Evolutionary conservation across 2,113 vertebrate species (phyloP), one percentile per base, ranked within the genome.

Genomic region (Ranitomeya imitator): DNA sequence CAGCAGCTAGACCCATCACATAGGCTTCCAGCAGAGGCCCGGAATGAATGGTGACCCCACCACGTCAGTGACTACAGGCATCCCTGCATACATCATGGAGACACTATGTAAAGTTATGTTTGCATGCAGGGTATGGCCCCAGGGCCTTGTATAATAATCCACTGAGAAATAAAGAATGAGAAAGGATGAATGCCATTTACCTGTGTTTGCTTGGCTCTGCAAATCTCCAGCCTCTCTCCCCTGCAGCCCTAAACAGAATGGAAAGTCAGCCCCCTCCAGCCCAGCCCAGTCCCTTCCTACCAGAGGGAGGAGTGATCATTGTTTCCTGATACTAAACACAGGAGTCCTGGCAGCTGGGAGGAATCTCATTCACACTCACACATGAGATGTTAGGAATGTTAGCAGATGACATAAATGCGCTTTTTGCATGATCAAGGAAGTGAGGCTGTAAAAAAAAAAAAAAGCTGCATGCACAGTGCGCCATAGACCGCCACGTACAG

Each of bases 201-300:
- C 87, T 89, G 87, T 59, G 7, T 82, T 61, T 69, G 37, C 85
- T 79, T 69, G 31, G 63, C 85, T 79, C 55, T 13, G 23, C 61
- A 51, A 31, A 60, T 57, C 65, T 69, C 86, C 65, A 63, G 59
- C 87, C 87, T 86, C 60, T 79, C 71, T 79, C 73, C 79, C 86
- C 61, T 85, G 87, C 87, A 84, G 65, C 81, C 67, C 87, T 89
- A 61, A 2, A 88, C 86, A 89, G 87, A 89, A 89, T 89, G 82
- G 82, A 69, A 85, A 78, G 67, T 89, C 79, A 89, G 74, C 82
- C 73, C 80, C 79, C 23, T 55, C 59, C 23, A 45, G 79, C 54
- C 79, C 31, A 76, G 51, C 87, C 87, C 87, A 23, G 73, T 51
- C 60, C 87, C 87, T 85, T 77, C 87, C 87, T 84, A 78, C 87